Conservation (phyloP, 2,113 vertebrate genomes). For the Phrynosoma blainvillii region DNA sequence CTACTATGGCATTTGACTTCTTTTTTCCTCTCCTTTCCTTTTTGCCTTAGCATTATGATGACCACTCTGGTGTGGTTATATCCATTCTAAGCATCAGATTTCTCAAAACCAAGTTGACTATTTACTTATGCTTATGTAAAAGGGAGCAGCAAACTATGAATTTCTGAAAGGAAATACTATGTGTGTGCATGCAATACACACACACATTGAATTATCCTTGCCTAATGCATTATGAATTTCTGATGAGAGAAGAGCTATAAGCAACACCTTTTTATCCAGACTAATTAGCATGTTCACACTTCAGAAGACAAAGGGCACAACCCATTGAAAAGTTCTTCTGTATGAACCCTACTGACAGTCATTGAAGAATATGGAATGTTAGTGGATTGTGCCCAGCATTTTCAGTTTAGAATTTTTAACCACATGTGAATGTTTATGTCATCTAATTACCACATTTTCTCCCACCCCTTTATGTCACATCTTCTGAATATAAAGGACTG, state of each 20-base stretch:
- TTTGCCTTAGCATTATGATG: too few species aligned
- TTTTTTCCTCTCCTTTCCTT: too few species aligned
- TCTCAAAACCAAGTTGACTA: background rate
- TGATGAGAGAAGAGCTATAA: background rate
- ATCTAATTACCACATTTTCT: constrained; percentile 30
- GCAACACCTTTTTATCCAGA: background rate
- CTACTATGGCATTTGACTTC: too few species aligned
- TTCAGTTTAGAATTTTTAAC: constrained; percentile 45
- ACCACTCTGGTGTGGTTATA: too few species aligned
- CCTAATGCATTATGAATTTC: background rate
- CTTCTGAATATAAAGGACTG: constrained; percentile 53
- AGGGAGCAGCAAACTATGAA: background rate
- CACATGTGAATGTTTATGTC: constrained; percentile 23
- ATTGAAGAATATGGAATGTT: background rate
- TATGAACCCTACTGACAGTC: background rate
- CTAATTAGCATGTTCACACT: constrained; percentile 17
- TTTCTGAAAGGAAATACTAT: constrained; percentile 26
- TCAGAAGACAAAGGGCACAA: background rate
- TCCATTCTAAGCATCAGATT: background rate
- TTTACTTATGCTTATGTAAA: background rate
- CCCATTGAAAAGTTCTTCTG: background rate
- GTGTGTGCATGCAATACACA: background rate
- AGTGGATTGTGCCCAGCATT: constrained; percentile 3
- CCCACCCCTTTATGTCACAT: constrained; percentile 24
- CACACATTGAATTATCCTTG: background rate